These are phyloP conservation scores for Desmodus rotundus DNA, from an alignment of 2,113 vertebrate genomes.

Conservation along the genomic window DNA sequence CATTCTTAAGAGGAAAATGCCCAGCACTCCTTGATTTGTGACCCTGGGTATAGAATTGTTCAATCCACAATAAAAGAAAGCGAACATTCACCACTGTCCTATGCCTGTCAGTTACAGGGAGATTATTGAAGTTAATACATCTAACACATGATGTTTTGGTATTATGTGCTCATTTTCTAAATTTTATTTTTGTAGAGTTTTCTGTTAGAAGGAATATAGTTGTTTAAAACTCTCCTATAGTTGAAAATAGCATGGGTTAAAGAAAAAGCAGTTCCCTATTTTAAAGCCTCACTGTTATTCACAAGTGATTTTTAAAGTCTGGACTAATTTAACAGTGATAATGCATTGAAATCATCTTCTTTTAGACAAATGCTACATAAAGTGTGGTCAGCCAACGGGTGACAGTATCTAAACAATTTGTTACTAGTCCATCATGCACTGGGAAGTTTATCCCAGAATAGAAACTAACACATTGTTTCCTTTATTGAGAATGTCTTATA, in stretches of 20 bases:
- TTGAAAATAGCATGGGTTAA: slow-evolving; percentile 2
- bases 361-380: not conserved
- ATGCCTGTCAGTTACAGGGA: not conserved
- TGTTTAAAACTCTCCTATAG: not conserved
- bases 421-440: not conserved
- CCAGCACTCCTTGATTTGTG: not conserved
- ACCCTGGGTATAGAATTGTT: not conserved
- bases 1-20: not conserved
- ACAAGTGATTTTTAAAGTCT: slow-evolving; percentile 1
- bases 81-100: not conserved
- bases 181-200: not conserved
- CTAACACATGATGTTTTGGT: not conserved
- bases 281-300: not conserved
- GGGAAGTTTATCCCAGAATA: not conserved
- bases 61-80: not conserved
- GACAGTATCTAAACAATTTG: not conserved
- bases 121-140: not conserved
- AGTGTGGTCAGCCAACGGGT: not conserved
- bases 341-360: not conserved
- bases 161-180: not conserved
- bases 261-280: not conserved
- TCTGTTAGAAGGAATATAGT: not conserved
- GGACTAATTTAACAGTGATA: not conserved
- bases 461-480: not conserved
- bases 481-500: not conserved